Evolutionary conservation across 2,113 vertebrate species (phyloP), one percentile per base, ranked within the genome.

Genomic region (Coturnix japonica): DNA sequence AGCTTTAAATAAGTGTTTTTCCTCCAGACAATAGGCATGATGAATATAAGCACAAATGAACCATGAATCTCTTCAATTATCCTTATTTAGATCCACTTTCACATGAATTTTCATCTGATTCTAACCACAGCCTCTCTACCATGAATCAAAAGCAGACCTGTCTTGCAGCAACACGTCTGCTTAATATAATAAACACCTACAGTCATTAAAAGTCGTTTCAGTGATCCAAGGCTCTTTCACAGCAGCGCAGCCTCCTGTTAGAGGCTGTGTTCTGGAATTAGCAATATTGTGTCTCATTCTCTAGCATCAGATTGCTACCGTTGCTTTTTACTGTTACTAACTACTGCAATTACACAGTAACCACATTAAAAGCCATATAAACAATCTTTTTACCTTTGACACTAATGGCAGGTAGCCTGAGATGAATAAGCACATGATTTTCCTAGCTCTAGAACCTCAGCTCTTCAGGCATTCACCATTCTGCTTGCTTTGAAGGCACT

Each of bases 51-150:
- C 49, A 9, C 91, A 97, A 97, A 97, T 97, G 97, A 97, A 97
- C 97, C 95, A 96, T 94, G 96, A 97, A 96, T 98, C 96, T 95
- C 87, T 95, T 96, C 91, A 97, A 97, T 96, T 97, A 97, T 97
- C 97, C 97, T 97, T 98, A 97, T 96, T 98, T 97, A 97, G 97
- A 96, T 95, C 97, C 80, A 97, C 97, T 96, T 97, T 96, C 90
- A 90, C 95, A 73, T 94, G 96, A 97, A 95, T 97, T 97, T 97
- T 96, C 93, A 80, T 96, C 97, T 96, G 85, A 97, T 95, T 96
- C 89, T 85, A 95, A 97, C 94, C 83, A 94, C 95, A 97, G 86
- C 85, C 83, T 94, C 95, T 94, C 95, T 70, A 71, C 93, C 87
- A 72, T 95, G 96, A 97, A 97, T 97, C 96, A 97, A 94, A 97